Conservation (phyloP, 2,113 vertebrate species). For the Aythya baeri region DNA sequence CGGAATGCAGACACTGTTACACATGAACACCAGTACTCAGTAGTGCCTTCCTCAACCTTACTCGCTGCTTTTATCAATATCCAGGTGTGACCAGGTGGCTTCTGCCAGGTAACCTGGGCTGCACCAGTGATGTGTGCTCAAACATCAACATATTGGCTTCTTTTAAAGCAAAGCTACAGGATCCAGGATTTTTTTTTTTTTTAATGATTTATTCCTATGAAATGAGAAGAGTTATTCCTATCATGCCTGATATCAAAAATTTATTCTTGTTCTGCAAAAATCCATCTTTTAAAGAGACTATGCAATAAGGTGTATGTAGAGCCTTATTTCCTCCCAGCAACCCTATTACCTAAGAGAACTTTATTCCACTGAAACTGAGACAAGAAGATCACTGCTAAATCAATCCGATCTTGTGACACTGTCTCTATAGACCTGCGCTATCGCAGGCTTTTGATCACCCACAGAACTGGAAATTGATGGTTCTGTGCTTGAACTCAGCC, state of each 20-base stretch:
- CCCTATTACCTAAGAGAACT: background rate
- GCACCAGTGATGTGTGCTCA: background rate
- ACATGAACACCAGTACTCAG: accelerated
- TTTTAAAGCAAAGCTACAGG: background rate
- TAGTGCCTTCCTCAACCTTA: background rate
- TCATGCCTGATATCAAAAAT: background rate
- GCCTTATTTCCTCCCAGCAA: background rate
- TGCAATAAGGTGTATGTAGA: accelerated
- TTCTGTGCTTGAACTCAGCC: background rate
- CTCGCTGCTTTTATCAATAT: background rate
- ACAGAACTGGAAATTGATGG: background rate
- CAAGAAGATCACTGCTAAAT: background rate
- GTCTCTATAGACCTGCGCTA: background rate
- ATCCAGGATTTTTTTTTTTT: background rate
- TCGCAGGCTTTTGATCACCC: background rate
- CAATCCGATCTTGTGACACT: background rate
- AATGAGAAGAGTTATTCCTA: background rate
- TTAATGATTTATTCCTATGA: too few relatives aligned
- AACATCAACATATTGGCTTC: background rate
- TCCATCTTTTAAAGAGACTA: background rate
- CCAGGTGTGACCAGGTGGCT: accelerated
- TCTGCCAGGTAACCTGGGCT: background rate
- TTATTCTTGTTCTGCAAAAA: background rate
- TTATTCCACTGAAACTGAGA: background rate
- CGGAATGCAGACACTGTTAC: background rate